Base-by-base conservation (phyloP, 2,113 vertebrate species). In the Pyrgilauda ruficollis region DNA sequence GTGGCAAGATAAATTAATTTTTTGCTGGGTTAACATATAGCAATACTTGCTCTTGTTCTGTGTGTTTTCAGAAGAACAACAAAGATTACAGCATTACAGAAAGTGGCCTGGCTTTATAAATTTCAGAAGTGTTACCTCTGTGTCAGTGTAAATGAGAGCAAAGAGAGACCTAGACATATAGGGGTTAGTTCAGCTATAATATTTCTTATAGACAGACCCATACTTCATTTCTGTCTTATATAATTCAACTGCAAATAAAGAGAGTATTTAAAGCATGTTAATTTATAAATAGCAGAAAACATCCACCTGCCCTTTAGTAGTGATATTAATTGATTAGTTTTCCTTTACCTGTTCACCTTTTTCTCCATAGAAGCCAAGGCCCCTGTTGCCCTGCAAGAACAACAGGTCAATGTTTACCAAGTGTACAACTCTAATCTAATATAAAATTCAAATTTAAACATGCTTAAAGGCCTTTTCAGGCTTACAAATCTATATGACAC, bases 261-360 rank as follows among this genome's bases (percentile, higher is more conserved):
- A 70, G 2, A 37, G 6, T 37, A 77, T 77, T 92, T 93, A 75
- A 82, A 93, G 67, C 15, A 67, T 7, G 3, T 44, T 63, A 14
- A 43, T 74, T 88, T 56, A 43, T 28, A 86, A 94, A 80, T 8
- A 76, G 19, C 33, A 68, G 79, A n/a, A 39, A 53, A 68, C 24
- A 83, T 63, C 64, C 83, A 58, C 21, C 10, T 52, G 31, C 27
- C 56, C 46, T 52, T 76, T 23, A 62, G 20, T 10, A 76, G 33
- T 64, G 33, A 84, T 55, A 77, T 14, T 47, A 68, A 55, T 24
- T 70, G 1, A 30, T 41, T 17, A 24, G 11, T 43, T 76, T 80
- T 68, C 19, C 63, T 89, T 98, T 97, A 98, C 98, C 98, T 98
- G 98, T 91, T 98, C 97, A 44, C 98, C 98, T 56, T 98, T 98